A percentile compares a stretch with the other conserved stretches of the same genome.
These are phyloP conservation scores for Cebidichthys violaceus DNA, from an alignment of 2,113 vertebrate species.

Conservation along the genomic window DNA sequence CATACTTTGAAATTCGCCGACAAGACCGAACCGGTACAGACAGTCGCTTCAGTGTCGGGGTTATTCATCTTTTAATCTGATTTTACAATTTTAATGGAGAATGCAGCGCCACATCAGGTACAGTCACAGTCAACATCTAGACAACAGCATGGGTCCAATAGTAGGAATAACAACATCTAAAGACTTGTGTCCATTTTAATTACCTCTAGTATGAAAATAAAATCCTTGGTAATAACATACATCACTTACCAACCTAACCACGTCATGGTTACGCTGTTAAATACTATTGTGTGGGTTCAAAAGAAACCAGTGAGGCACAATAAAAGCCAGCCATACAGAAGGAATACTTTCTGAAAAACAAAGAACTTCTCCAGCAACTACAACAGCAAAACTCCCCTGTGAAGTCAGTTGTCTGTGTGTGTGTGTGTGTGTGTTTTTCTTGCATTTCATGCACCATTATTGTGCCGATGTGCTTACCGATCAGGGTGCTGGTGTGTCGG, in stretches of 20 bases:
- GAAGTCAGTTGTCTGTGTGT: not conserved
- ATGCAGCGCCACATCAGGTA: not conserved
- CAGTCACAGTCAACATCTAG: not conserved
- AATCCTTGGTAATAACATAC: not conserved
- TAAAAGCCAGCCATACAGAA: constrained; percentile 15
- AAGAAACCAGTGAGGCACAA: constrained; percentile 22
- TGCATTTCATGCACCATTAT: not conserved
- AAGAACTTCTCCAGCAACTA: constrained; percentile 12
- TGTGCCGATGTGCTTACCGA: constrained; percentile 80
- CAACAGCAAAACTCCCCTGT: constrained; percentile 4
- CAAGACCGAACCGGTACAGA: not conserved
- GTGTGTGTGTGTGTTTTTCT: too few species aligned
- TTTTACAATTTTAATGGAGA: not conserved
- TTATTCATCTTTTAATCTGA: not conserved
- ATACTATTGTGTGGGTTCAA: not conserved
- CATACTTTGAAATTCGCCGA: not conserved
- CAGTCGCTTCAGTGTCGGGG: not conserved
- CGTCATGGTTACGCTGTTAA: not conserved
- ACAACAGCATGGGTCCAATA: not conserved
- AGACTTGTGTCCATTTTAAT: not conserved
- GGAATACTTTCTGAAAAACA: constrained; percentile 28
- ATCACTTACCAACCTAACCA: not conserved
- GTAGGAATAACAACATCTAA: not conserved
- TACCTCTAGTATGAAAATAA: not conserved
- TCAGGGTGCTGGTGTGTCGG: constrained; percentile 91